Base-by-base conservation (phyloP, 2,113 vertebrate species). In the Thunnus maccoyii region DNA sequence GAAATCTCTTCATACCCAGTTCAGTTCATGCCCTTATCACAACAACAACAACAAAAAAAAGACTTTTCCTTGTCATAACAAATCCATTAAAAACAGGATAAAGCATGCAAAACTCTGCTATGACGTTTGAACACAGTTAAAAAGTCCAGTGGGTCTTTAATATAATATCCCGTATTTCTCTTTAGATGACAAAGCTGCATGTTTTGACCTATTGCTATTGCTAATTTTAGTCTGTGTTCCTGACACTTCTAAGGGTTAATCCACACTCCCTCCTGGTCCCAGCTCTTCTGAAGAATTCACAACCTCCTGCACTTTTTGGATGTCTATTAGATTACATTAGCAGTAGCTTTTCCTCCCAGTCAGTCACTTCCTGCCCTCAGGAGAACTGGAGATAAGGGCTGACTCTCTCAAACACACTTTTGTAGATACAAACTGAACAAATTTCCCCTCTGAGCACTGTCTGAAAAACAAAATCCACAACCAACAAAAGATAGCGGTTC, bases 281-380 rank as follows among this genome's bases (percentile, higher is more conserved):
- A 61, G 75, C 67, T 80, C 83, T 30, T 68, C 74, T 65, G 20
- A 79, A 65, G 62, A 86, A 80, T 82, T 68, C 75, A 52, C 69
- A 86, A 78, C 72, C 72, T 74, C 72, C 60, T 83, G 74, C 72
- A 22, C 80, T 80, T 73, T 76, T 71, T 64, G 80, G 78, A 86
- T 69, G 54, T 89, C 84, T 85, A 87, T 86, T 91, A 89, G 82
- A 91, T 89, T 84, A 91, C 84, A 89, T 88, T 86, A 80, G 72
- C 81, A 65, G 80, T 77, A 69, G 87, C 76, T 82, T 86, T 86
- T 82, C 83, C 87, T 87, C 85, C 81, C 84, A 82, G 86, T 82
- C 86, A 83, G 83, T 80, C 72, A 84, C 87, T 93, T 92, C 91
- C 91, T 93, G 89, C 77, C 88, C 89, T 83, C 57, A 70, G 86